phyloP scores from a whole-genome alignment of 2,797 vertebrate genomes.

The Coranthus polyacanthus region DNA sequence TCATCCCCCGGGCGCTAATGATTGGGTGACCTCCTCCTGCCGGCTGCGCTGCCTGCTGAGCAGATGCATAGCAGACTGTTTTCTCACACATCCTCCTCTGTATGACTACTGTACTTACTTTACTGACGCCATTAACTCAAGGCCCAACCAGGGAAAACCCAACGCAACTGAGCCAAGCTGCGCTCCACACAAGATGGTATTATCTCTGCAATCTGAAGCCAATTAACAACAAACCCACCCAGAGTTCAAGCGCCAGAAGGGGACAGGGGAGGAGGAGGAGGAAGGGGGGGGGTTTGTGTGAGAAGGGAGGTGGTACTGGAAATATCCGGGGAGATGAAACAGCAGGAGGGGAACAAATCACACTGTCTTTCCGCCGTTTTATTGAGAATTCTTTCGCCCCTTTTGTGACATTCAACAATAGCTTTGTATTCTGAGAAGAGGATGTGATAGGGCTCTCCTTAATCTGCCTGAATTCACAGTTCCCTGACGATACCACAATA shows the following conservation, averaged over 20 bases:
- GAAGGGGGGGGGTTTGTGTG: conserved; percentile 7
- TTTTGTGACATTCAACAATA: conserved; percentile 69
- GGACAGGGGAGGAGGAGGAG: conserved; percentile 26
- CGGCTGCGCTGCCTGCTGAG: conserved; percentile 46
- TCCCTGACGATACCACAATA: conserved; percentile 38
- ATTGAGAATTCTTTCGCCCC: conserved; percentile 49
- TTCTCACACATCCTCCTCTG: conserved; percentile 49
- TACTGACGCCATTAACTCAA: conserved; percentile 39
- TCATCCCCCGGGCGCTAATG: conserved; percentile 73
- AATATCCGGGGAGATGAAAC: conserved; percentile 58
- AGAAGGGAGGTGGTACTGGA: conserved; percentile 1
- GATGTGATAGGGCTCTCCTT: conserved; percentile 55
- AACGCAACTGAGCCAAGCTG: conserved; percentile 15
- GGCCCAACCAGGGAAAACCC: conserved; percentile 42
- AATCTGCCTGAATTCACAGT: conserved; percentile 60
- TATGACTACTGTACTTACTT: conserved; percentile 63
- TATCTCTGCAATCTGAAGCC: conserved; percentile 74
- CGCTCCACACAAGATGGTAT: conserved; percentile 37
- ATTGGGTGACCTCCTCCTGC: conserved; percentile 65
- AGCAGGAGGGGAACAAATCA: conserved; percentile 60
- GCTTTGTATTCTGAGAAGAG: conserved; percentile 62
- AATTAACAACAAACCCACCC: conserved; percentile 76
- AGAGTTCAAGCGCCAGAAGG: conserved; percentile 63
- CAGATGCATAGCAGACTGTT: conserved; percentile 64
- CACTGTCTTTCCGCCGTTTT: conserved; percentile 42